phyloP scores from a whole-genome alignment of 2,113 vertebrate genomes.

The Callipepla californica region DNA sequence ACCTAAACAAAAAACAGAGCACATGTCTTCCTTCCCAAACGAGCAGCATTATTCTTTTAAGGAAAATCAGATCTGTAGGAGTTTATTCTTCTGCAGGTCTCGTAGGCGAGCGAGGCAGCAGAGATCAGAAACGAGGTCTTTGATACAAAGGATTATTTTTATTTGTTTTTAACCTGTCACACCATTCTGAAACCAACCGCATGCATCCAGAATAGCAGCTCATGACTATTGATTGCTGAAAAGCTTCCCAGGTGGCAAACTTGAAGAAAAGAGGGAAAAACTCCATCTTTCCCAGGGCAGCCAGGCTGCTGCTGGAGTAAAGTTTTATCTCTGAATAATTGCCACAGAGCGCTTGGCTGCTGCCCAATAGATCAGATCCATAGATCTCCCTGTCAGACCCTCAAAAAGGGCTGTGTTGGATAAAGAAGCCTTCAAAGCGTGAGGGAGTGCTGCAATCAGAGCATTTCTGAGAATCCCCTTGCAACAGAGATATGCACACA shows the following conservation, averaged over 20 bases:
- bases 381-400: background rate
- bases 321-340: background rate
- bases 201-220: background rate
- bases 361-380: background rate
- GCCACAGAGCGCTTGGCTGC: background rate
- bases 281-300: background rate
- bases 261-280: background rate
- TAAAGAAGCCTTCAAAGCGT: background rate
- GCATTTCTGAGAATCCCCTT: background rate
- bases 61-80: background rate
- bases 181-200: background rate
- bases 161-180: slow-evolving; percentile 30
- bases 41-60: background rate
- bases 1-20: background rate
- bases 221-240: background rate
- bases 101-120: background rate
- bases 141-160: background rate
- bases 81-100: background rate
- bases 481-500: rapidly evolving
- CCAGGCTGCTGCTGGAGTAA: background rate
- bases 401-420: background rate
- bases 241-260: background rate
- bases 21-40: background rate
- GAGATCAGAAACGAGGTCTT: background rate
- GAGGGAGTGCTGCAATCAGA: background rate